Evolutionary conservation across 2,113 vertebrate genomes (phyloP), one percentile per base, ranked within the genome.

Genomic region (Centrocercus urophasianus): DNA sequence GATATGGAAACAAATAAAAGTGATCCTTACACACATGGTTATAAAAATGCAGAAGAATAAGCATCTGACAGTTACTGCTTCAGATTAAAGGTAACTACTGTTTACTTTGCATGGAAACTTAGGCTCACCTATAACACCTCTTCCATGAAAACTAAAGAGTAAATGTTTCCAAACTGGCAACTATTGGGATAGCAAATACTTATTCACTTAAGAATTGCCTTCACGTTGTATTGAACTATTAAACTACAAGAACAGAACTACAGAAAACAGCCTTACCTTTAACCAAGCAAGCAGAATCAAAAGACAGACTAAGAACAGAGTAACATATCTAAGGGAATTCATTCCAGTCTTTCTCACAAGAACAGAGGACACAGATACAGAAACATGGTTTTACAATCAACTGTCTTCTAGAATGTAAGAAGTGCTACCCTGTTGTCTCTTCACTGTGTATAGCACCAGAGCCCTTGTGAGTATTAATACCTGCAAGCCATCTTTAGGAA

Each of bases 391-490:
- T 40, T 40, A 38, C 25, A 28, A 54, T 16, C 13, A 11, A 38
- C 11, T 30, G 28, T 40, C 74, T 43, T 16, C 28, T 25, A 56
- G 19, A 54, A 34, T 17, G 38, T 7, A 57, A 2, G 22, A 80
- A 54, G 22, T 0, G 0, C 42, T 5, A n/a, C 4, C 40, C 43
- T 16, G 40, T 1, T 43, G 20, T 6, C 19, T 42, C 48, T 14
- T 45, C 34, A 20, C 24, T 12, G 16, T 0, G 1, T 15, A 21
- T 2, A 32, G 16, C 8, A 20, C 13, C 3, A 47, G 11, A 60
- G 42, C 11, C 3, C 21, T 14, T 1, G 10, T 1, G 3, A 78
- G 61, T 40, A 6, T 30, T 8, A 20, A 1, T 14, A 36, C 24
- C 70, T 2, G 21, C 0, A 38, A 5, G 24, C 0, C 0, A 6